Percentiles rank a stretch among this genome's conserved stretches.
Conservation (phyloP, 2,113 vertebrate species). For the Phainopepla nitens region DNA sequence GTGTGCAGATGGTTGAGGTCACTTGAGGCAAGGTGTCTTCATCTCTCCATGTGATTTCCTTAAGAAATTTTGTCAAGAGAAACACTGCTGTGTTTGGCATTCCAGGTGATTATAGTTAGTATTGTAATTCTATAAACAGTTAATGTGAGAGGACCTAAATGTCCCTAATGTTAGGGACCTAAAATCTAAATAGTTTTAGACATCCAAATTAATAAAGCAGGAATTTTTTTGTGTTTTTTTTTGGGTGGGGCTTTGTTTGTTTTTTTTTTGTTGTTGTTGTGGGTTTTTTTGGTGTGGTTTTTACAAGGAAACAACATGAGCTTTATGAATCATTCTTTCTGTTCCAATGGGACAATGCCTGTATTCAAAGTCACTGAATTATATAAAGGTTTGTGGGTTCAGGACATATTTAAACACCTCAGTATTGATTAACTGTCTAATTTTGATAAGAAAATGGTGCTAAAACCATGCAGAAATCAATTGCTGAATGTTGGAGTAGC, state of each 20-base stretch:
- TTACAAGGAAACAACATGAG: background rate
- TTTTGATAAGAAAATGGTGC: slow-evolving; percentile 17
- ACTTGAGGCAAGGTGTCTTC: background rate
- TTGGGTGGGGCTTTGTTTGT: background rate
- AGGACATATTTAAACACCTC: slow-evolving; percentile 4
- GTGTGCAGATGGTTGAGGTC: background rate
- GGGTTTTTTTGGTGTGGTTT: background rate
- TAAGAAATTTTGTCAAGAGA: background rate
- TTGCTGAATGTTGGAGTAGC: background rate
- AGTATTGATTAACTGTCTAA: slow-evolving; percentile 46
- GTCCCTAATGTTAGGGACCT: no score
- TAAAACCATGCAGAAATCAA: slow-evolving; percentile 27
- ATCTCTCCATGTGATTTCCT: background rate
- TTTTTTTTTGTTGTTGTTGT: background rate
- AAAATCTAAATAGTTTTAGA: background rate
- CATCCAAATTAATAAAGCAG: background rate
- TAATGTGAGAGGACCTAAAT: background rate
- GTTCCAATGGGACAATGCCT: background rate
- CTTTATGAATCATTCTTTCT: background rate
- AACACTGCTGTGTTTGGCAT: background rate
- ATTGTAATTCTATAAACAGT: background rate
- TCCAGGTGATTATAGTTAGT: background rate
- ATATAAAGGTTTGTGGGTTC: slow-evolving; percentile 3
- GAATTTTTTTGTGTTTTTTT: fast-evolving
- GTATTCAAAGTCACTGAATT: background rate